Evolutionary conservation across 2,888 invertebrate species (phyloP).

Genomic region (Synanthedon formicaeformis): DNA sequence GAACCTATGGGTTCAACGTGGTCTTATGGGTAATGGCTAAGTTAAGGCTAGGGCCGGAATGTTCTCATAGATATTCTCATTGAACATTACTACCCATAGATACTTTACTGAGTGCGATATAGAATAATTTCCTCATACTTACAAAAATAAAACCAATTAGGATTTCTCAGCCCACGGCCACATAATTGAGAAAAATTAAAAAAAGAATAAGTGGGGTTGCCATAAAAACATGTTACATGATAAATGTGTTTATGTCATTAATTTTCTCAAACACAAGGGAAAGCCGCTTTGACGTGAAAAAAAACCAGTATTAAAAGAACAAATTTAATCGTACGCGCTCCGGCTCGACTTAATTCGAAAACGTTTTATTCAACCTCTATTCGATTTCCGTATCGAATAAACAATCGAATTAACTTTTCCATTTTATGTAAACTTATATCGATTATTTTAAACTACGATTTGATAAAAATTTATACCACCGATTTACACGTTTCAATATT

Average conservation of each 20-base stretch:
- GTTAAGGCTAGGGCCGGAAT: too few relatives aligned
- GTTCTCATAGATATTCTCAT: too few relatives aligned
- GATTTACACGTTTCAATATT: too few relatives aligned
- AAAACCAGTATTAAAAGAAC: background rate
- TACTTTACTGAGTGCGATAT: too few relatives aligned
- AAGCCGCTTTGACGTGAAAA: background rate
- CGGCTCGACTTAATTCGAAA: background rate
- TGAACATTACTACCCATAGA: too few relatives aligned
- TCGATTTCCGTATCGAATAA: background rate
- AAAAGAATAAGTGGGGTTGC: slow-evolving; percentile 4
- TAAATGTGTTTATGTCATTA: slow-evolving; percentile 2
- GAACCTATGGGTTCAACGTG: too few relatives aligned
- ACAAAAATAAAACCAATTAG: too few relatives aligned
- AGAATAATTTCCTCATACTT: too few relatives aligned
- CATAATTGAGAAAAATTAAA: slow-evolving; percentile 1
- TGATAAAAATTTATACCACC: too few relatives aligned
- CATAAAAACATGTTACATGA: slow-evolving; percentile 3
- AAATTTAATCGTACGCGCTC: background rate
- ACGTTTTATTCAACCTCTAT: background rate
- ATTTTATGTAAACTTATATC: background rate
- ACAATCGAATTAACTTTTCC: background rate
- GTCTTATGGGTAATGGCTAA: too few relatives aligned
- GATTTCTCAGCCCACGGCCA: too few relatives aligned
- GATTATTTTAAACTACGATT: background rate
- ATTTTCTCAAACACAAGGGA: background rate